A percentile compares a stretch with the other conserved stretches of the same genome.
Evolutionary conservation across 2,797 vertebrate genomes (phyloP).

Genomic region (Propithecus perrieri): DNA sequence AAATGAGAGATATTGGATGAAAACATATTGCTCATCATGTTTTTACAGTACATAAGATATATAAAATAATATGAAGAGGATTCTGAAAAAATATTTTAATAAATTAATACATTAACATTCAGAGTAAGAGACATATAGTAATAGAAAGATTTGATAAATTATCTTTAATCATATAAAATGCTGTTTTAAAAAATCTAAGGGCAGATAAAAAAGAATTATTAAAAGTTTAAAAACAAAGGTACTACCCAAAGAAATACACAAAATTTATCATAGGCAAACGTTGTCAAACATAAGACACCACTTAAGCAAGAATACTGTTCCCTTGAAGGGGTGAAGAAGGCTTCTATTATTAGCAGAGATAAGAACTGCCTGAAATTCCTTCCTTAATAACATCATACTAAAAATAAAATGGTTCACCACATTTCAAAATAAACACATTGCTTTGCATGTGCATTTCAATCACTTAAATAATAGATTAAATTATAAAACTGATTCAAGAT

Average conservation of each 20-base stretch:
- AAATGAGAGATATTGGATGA: background rate
- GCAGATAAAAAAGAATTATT: background rate
- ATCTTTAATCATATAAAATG: background rate
- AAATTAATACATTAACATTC: conserved; percentile 39
- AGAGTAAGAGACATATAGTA: background rate
- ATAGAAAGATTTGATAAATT: conserved; percentile 27
- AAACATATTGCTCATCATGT: background rate
- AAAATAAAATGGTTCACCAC: conserved; percentile 85
- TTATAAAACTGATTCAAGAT: conserved; percentile 38
- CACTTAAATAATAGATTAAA: conserved; percentile 67
- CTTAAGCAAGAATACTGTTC: conserved; percentile 64
- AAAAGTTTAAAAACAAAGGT: conserved; percentile 71
- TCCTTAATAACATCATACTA: conserved; percentile 85
- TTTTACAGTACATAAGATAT: conserved; percentile 1
- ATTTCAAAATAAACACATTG: conserved; percentile 81
- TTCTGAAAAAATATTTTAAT: conserved; percentile 11
- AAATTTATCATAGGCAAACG: conserved; percentile 54
- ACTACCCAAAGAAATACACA: conserved; percentile 58
- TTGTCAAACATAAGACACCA: conserved; percentile 54
- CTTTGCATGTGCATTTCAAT: conserved; percentile 73
- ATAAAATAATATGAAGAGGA: background rate
- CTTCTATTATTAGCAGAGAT: conserved; percentile 88
- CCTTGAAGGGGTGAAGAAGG: conserved; percentile 59
- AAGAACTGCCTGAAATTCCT: conserved; percentile 85
- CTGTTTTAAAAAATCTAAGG: background rate